Percentiles rank a stretch among this genome's conserved stretches.
These are phyloP conservation scores for Aphidoletes aphidimyza DNA, from an alignment of 2,888 invertebrate genomes.

Conservation along the genomic window DNA sequence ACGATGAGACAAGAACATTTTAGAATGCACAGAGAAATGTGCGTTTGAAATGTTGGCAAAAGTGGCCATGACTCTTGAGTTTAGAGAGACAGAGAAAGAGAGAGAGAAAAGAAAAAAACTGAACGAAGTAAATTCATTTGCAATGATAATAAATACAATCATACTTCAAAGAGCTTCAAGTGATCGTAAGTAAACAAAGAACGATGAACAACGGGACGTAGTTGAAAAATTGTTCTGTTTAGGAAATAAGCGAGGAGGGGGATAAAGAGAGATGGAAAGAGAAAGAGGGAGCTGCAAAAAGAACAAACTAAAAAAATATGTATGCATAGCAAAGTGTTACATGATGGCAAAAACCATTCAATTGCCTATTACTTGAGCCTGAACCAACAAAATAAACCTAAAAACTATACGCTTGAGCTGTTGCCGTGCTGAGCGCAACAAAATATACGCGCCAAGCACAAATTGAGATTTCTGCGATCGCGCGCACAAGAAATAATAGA, in stretches of 20 bases:
- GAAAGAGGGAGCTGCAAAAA: too few species aligned
- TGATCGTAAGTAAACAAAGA: conserved; percentile 11
- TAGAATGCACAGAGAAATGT: background rate
- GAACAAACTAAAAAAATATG: too few species aligned
- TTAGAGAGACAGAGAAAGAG: background rate
- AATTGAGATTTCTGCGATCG: background rate
- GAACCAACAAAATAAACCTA: conserved; percentile 29
- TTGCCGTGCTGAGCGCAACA: background rate
- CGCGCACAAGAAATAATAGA: background rate
- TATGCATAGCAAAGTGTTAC: conserved; percentile 9
- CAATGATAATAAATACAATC: conserved; percentile 36
- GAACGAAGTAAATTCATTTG: background rate
- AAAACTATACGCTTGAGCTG: conserved; percentile 37
- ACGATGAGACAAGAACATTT: background rate
- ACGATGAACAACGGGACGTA: conserved; percentile 8
- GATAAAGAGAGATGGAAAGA: background rate
- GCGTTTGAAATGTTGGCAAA: background rate
- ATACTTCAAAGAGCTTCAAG: background rate
- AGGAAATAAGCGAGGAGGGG: background rate
- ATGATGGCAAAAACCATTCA: conserved; percentile 14
- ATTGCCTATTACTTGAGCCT: conserved; percentile 33
- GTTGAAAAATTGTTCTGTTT: too few species aligned
- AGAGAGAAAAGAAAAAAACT: background rate
- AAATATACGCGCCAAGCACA: background rate
- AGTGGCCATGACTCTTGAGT: conserved; percentile 3